Evolutionary conservation across 2,888 invertebrate genomes (phyloP), one percentile per base, ranked within the genome.

Genomic region (Phytoseiulus persimilis): DNA sequence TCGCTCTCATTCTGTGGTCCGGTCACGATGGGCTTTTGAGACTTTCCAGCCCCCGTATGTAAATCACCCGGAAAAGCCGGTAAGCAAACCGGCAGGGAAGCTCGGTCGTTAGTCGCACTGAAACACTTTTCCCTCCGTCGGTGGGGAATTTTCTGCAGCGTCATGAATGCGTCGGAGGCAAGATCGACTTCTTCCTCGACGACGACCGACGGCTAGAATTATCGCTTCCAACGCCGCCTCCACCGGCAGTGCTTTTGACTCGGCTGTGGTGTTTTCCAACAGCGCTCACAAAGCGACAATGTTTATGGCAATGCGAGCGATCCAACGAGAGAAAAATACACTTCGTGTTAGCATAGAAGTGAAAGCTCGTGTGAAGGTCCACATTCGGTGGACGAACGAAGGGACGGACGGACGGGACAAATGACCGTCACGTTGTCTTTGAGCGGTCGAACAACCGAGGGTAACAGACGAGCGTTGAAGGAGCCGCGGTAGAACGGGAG

Each of bases 41-140:
- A 65, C 18, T 65, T 65, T 65, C 65, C 65, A 65, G 65, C 65
- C 65, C 65, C 65, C 65, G 65, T 65, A 65, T 65, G 65, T 23
- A 65, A 65, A 65, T 65, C 65, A 65, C 65, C 65, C 65, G 65
- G 65, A 65, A 65, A 65, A 65, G 65, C 65, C 65, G 65, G 65
- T 28, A 65, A 65, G 65, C 65, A 65, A 11, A 14, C 46, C 46
- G 14, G 46, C 9, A 6, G 14, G 46, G 14, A 6, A 46, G 65
- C 65, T 23, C 65, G 65, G 11, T 65, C 65, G 65, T 65, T 65
- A 65, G 65, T 65, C 65, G 14, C 28, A 65, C 65, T 65, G 65
- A 65, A 65, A 65, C 65, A 65, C 65, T 65, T 65, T 65, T 65
- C 65, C 65, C 65, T 65, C 18, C 1, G 23, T 14, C 28, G 1